Evolutionary conservation across 1,140 invertebrate species (phyloP).

Genomic region (Diachasmimorpha longicaudata): DNA sequence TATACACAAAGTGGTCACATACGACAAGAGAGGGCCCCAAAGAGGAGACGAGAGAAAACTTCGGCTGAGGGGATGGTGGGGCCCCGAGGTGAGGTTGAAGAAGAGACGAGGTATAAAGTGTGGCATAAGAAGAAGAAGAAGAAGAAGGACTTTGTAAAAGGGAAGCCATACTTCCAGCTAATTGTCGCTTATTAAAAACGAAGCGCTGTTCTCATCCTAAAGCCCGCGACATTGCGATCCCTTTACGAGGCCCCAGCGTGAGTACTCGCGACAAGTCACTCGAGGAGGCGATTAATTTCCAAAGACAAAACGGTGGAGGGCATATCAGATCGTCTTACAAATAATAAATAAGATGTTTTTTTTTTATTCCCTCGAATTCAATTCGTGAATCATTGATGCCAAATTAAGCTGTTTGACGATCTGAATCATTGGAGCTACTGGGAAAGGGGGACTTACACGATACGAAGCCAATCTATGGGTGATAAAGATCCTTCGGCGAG

Average conservation of each 20-base stretch:
- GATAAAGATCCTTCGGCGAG: slow-evolving; percentile 15
- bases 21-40: neutral
- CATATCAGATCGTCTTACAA: slow-evolving; percentile 1
- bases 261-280: slow-evolving; percentile 18
- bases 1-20: neutral
- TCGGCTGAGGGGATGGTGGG: neutral
- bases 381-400: neutral
- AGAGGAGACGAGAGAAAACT: neutral
- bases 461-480: neutral
- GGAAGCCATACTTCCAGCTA: slow-evolving; percentile 38
- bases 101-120: neutral
- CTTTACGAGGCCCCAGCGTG: slow-evolving; percentile 6
- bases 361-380: neutral
- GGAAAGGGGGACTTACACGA: neutral
- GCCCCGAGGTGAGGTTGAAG: neutral
- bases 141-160: neutral
- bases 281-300: slow-evolving; percentile 24
- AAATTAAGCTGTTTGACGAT: slow-evolving; percentile 19
- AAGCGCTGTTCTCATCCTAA: slow-evolving; percentile 28
- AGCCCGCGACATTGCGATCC: slow-evolving; percentile 6
- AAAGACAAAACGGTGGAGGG: slow-evolving; percentile 7
- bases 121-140: neutral
- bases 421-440: neutral
- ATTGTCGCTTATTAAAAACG: slow-evolving; percentile 62
- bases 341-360: neutral